Conservation (phyloP, 2,888 invertebrate genomes). For the Drosophila rellima region DNA sequence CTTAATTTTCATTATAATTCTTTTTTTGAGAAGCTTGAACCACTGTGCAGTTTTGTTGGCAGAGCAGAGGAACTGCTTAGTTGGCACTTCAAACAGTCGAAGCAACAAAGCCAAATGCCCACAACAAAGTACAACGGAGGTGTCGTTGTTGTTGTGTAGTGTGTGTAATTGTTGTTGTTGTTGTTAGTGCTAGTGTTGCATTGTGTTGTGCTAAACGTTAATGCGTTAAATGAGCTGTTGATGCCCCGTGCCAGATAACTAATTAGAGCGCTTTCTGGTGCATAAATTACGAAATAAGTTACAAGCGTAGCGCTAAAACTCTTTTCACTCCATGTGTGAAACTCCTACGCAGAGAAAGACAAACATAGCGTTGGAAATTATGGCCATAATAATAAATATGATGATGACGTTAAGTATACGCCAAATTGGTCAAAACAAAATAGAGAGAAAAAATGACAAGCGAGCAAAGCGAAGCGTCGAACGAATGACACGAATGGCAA, state of each 20-base stretch:
- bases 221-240: constrained; percentile 78
- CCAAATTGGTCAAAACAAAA: constrained; percentile 80
- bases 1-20: not conserved
- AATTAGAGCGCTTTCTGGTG: constrained; percentile 72
- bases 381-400: constrained; percentile 54
- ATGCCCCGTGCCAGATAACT: constrained; percentile 55
- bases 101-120: constrained; percentile 29
- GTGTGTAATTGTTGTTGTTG: constrained; percentile 7
- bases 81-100: constrained; percentile 60
- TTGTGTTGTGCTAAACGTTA: constrained; percentile 53
- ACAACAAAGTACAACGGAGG: constrained; percentile 38
- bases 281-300: constrained; percentile 63
- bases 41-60: constrained; percentile 39
- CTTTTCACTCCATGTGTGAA: not conserved
- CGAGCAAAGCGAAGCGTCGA: not conserved
- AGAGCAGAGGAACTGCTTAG: constrained; percentile 32
- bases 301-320: constrained; percentile 17
- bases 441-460: constrained; percentile 33
- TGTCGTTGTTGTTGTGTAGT: constrained; percentile 31
- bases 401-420: constrained; percentile 72
- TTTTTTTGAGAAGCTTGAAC: not conserved
- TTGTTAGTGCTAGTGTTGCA: constrained; percentile 31
- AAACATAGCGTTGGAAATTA: constrained; percentile 13
- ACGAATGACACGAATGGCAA: constrained; percentile 13
- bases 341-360: constrained; percentile 22